A percentile compares a stretch with the other conserved stretches of the same genome.
These are phyloP conservation scores for Zaprionus tsacasi DNA, from an alignment of 1,140 invertebrate genomes.

Conservation along the genomic window DNA sequence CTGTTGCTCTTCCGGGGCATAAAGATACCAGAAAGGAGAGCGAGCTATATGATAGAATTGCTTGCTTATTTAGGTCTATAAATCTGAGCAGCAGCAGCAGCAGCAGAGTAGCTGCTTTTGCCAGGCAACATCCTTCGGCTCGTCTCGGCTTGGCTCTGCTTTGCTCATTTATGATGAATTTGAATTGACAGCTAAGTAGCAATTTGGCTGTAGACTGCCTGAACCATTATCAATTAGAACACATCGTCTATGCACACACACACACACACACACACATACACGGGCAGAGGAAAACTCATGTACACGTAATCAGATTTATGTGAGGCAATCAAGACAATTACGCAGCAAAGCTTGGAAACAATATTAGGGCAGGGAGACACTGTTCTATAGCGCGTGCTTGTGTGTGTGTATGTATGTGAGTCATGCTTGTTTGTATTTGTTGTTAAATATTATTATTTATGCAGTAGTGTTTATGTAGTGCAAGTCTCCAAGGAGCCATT, in stretches of 20 bases:
- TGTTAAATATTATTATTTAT: slow-evolving; percentile 81
- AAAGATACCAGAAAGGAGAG: neutral
- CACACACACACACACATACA: slow-evolving; percentile 34
- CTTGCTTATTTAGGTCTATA: slow-evolving; percentile 60
- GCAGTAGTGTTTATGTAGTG: slow-evolving; percentile 58
- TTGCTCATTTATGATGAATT: slow-evolving; percentile 61
- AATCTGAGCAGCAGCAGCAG: slow-evolving; percentile 48
- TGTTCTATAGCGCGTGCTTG: slow-evolving; percentile 22
- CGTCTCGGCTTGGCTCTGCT: neutral
- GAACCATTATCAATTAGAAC: slow-evolving; percentile 71
- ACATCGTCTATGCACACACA: slow-evolving; percentile 33
- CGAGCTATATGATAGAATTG: slow-evolving; percentile 47
- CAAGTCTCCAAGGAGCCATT: slow-evolving; percentile 60
- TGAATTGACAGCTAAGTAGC: slow-evolving; percentile 60
- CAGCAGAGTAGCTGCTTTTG: neutral
- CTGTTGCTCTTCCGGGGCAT: slow-evolving; percentile 54
- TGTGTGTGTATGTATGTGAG: slow-evolving; percentile 12
- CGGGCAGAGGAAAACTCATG: slow-evolving; percentile 20
- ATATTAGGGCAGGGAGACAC: slow-evolving; percentile 10
- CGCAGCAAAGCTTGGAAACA: slow-evolving; percentile 44
- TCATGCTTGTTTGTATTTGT: slow-evolving; percentile 41
- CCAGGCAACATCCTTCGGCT: neutral
- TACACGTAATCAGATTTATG: slow-evolving; percentile 63
- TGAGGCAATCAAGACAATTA: slow-evolving; percentile 74
- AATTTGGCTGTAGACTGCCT: slow-evolving; percentile 26